A percentile compares a stretch with the other conserved stretches of the same genome.
phyloP scores from a whole-genome alignment of 2,797 vertebrate species.

The Miichthys miiuy region DNA sequence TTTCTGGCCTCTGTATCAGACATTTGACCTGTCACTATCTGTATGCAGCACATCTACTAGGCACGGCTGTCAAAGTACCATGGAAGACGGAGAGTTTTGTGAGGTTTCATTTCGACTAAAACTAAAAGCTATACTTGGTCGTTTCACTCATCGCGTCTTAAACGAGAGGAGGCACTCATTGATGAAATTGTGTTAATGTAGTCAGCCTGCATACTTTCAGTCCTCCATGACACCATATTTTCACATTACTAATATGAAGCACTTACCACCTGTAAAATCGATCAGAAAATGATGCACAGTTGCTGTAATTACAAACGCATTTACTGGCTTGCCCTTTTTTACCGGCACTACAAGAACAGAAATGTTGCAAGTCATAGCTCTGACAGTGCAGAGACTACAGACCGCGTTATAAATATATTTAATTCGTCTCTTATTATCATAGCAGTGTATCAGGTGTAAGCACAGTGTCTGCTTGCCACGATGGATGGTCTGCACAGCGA shows the following conservation, averaged over 20 bases:
- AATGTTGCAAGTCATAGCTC: constrained; percentile 3
- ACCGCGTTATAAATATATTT: not conserved
- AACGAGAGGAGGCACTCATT: not conserved
- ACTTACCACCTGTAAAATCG: not conserved
- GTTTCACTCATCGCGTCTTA: constrained; percentile 11
- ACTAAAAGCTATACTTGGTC: not conserved
- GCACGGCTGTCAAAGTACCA: not conserved
- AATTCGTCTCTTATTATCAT: constrained; percentile 8
- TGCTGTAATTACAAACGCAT: not conserved
- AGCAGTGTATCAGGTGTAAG: not conserved
- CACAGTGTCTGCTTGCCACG: constrained; percentile 1
- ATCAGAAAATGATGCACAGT: not conserved
- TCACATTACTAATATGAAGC: constrained; percentile 14
- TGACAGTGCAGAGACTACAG: not conserved
- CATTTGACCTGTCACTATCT: not conserved
- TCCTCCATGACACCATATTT: not conserved
- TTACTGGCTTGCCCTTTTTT: not conserved
- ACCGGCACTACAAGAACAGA: not conserved
- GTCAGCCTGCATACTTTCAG: not conserved
- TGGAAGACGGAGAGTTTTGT: not conserved
- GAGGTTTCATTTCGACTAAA: not conserved
- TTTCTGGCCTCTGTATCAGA: not conserved
- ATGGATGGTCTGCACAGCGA: constrained; percentile 7
- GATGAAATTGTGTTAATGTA: not conserved
- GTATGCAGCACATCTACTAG: not conserved